phyloP scores from a whole-genome alignment of 2,797 vertebrate species.

The Thalassophryne amazonica region DNA sequence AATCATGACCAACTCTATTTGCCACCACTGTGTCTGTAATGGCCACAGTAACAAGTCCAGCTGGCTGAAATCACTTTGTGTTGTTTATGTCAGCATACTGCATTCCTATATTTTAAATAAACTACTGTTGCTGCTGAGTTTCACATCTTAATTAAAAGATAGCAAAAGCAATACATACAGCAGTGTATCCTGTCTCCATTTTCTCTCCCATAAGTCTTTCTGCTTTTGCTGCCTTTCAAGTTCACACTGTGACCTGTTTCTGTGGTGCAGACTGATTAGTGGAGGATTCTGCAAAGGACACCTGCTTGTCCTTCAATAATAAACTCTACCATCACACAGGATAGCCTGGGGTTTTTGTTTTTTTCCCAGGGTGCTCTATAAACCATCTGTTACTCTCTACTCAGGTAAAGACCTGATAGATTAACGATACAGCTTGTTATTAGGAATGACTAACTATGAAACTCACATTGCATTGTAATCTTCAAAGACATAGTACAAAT shows the following conservation, averaged over 20 bases:
- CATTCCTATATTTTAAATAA: too few relatives aligned
- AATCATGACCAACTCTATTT: too few relatives aligned
- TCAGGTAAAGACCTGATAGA: too few relatives aligned
- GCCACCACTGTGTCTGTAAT: too few relatives aligned
- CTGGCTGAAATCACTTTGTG: too few relatives aligned
- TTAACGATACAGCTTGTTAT: not conserved
- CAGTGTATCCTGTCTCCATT: conserved; percentile 3
- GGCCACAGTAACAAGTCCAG: too few relatives aligned
- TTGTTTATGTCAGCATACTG: too few relatives aligned
- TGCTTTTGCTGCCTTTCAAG: conserved; percentile 41
- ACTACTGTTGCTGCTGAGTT: too few relatives aligned
- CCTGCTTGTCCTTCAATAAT: conserved; percentile 21
- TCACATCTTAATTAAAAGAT: too few relatives aligned
- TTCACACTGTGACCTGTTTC: conserved; percentile 31
- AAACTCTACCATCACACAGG: not conserved
- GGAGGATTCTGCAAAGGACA: conserved; percentile 14
- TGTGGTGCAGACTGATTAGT: conserved; percentile 10
- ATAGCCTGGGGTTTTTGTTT: not conserved
- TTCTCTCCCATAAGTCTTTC: conserved; percentile 7
- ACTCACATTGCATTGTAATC: too few relatives aligned
- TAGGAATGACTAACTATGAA: too few relatives aligned
- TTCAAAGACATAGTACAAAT: too few relatives aligned
- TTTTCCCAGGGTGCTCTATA: not conserved
- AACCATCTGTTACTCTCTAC: not conserved
- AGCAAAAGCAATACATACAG: conserved; percentile 7